These are phyloP conservation scores for Spodoptera picta DNA, from an alignment of 2,888 invertebrate genomes.

Conservation along the genomic window DNA sequence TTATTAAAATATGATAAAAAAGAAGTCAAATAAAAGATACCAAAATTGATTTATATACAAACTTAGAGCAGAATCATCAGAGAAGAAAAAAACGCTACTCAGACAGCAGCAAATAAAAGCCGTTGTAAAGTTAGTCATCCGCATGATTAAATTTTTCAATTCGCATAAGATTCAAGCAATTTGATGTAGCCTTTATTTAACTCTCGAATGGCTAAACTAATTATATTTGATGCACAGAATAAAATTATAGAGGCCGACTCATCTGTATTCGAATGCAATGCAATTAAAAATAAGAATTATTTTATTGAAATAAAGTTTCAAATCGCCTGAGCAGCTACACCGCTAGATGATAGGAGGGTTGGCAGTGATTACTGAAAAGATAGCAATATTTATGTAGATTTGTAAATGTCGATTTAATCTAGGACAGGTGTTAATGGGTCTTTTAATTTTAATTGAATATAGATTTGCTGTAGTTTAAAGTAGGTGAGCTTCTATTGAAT, in stretches of 20 bases:
- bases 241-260: slow-evolving; percentile 22
- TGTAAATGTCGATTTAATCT: slow-evolving; percentile 52
- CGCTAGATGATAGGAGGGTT: slow-evolving; percentile 37
- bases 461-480: slow-evolving; percentile 21
- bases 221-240: slow-evolving; percentile 51
- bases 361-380: slow-evolving; percentile 45
- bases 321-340: slow-evolving; percentile 15
- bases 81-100: too few species aligned
- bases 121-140: not conserved
- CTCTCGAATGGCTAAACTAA: slow-evolving; percentile 33
- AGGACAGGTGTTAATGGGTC: slow-evolving; percentile 51
- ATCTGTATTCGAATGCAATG: not conserved
- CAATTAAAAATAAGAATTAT: slow-evolving; percentile 6
- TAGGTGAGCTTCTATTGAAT: slow-evolving; percentile 20
- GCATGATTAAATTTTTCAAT: not conserved
- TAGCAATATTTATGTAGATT: slow-evolving; percentile 56
- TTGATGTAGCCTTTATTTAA: slow-evolving; percentile 14
- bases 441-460: slow-evolving; percentile 51
- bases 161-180: not conserved
- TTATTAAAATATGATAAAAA: too few species aligned
- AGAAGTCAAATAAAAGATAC: too few species aligned
- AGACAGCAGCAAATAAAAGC: too few species aligned
- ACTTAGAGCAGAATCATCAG: too few species aligned
- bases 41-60: too few species aligned
- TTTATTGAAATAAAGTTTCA: slow-evolving; percentile 10